Evolutionary conservation across 2,797 vertebrate species (phyloP).

Genomic region (Crax fasciolata): DNA sequence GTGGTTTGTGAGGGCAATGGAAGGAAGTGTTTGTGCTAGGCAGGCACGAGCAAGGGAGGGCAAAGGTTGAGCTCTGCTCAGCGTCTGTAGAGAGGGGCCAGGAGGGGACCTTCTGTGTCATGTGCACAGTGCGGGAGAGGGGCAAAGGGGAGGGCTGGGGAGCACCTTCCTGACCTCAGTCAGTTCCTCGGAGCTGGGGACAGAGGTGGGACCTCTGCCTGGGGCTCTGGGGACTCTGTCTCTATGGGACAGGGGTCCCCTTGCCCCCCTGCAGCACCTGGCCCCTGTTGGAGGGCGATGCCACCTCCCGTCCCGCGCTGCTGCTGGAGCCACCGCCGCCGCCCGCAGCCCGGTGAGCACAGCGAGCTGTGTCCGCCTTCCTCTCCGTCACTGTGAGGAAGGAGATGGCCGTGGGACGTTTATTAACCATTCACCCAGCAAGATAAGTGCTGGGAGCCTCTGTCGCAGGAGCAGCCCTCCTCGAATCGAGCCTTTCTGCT

Average conservation of each 20-base stretch:
- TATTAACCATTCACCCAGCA: constrained; percentile 59
- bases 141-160: background rate
- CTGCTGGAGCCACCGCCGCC: background rate
- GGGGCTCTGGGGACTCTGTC: background rate
- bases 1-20: constrained; percentile 14
- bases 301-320: fast-evolving
- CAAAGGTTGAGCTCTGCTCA: background rate
- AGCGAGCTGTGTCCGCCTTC: background rate
- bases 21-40: background rate
- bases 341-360: background rate
- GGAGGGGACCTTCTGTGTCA: background rate
- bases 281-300: background rate
- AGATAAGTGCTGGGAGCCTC: background rate
- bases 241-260: fast-evolving
- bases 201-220: background rate
- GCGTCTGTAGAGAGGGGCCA: background rate
- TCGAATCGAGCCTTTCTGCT: background rate
- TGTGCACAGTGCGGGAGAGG: too few relatives aligned
- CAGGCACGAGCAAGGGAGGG: fast-evolving
- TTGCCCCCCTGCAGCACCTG: fast-evolving
- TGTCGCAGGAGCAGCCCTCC: background rate
- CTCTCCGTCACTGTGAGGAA: background rate
- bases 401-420: background rate
- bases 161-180: background rate
- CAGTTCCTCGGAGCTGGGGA: background rate